Conservation (phyloP, 2,113 vertebrate species). For the Phylloscopus trochiloides region DNA sequence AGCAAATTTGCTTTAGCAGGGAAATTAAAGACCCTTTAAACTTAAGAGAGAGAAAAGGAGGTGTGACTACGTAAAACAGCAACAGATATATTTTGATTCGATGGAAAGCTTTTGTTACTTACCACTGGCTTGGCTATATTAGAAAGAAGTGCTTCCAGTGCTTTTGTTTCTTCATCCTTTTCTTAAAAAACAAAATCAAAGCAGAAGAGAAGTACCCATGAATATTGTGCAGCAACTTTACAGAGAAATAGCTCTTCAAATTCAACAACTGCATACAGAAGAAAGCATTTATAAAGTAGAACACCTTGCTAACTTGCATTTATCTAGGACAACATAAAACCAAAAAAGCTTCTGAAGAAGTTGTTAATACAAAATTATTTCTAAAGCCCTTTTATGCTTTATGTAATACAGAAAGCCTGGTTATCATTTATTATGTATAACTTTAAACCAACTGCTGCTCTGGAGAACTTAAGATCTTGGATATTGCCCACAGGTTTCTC, state of each 20-base stretch:
- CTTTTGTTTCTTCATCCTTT: conserved; percentile 88
- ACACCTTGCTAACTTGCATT: neutral
- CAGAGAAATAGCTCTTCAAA: neutral
- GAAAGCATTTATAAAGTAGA: neutral
- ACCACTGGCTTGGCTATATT: conserved; percentile 87
- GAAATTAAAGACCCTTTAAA: neutral
- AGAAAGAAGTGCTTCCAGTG: conserved; percentile 83
- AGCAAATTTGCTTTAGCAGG: neutral
- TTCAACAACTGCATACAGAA: neutral
- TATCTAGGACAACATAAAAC: neutral
- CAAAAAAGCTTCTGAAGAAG: neutral
- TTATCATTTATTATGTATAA: neutral
- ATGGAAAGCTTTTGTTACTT: conserved; percentile 62
- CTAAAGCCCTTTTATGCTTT: neutral
- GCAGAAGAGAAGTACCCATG: neutral
- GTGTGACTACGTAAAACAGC: neutral
- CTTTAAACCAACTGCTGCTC: neutral
- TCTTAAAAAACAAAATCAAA: conserved; percentile 75
- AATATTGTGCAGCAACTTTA: neutral
- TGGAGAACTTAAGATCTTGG: neutral
- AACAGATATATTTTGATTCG: neutral
- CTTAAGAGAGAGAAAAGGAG: neutral
- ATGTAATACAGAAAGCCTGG: neutral
- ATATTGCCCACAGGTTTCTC: neutral
- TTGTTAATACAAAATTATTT: neutral